A percentile compares a stretch with the other conserved stretches of the same genome.
Conservation (phyloP, 2,888 invertebrate genomes). For the Teinopalpus imperialis region DNA sequence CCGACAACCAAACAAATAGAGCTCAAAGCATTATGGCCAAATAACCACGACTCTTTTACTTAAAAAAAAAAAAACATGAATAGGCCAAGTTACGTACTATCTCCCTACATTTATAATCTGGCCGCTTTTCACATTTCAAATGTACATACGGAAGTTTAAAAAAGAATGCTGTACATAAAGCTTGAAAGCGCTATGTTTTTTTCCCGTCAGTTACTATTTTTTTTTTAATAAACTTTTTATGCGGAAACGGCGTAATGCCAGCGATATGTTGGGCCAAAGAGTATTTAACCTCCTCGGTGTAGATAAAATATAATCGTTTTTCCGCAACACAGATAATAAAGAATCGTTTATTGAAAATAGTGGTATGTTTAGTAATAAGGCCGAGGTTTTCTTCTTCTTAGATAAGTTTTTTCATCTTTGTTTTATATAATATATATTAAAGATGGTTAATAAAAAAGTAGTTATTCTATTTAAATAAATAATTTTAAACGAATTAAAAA, state of each 20-base stretch:
- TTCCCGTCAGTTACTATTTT: background rate
- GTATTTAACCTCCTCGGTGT: conserved; percentile 19
- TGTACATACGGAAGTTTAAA: conserved; percentile 16
- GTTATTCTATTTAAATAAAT: too few relatives aligned
- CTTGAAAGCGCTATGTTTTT: conserved; percentile 10
- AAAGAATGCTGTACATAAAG: conserved; percentile 14
- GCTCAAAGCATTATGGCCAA: background rate
- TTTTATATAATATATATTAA: too few relatives aligned
- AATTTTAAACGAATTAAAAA: too few relatives aligned
- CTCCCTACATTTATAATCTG: conserved; percentile 14
- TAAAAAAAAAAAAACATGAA: conserved; percentile 2
- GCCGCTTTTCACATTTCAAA: conserved; percentile 13
- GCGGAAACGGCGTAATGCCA: conserved; percentile 15
- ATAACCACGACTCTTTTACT: conserved; percentile 3
- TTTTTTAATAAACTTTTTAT: conserved; percentile 25
- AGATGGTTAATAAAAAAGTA: too few relatives aligned
- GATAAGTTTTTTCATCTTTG: too few relatives aligned
- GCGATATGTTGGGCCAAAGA: conserved; percentile 14
- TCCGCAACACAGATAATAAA: conserved; percentile 4
- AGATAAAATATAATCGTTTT: conserved; percentile 15
- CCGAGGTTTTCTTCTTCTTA: too few relatives aligned
- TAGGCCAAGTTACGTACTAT: conserved; percentile 7
- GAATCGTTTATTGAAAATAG: conserved; percentile 5
- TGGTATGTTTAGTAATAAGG: conserved; percentile 1
- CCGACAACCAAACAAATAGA: background rate